Evolutionary conservation across 2,797 vertebrate species (phyloP).

Genomic region (Pseudochirops cupreus): DNA sequence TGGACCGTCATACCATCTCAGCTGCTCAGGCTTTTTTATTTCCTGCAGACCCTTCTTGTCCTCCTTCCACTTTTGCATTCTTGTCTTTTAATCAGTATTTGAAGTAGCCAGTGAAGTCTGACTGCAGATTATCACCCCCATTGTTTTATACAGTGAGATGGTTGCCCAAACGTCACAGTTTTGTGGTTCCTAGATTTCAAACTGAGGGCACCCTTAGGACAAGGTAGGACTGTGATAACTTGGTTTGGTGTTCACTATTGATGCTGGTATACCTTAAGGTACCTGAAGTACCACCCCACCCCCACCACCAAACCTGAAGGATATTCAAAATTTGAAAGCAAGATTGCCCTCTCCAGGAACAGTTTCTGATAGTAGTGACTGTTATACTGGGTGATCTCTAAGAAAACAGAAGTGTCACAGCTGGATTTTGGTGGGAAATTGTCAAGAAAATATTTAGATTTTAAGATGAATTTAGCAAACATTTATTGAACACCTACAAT

Average conservation of each 20-base stretch:
- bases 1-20: not conserved
- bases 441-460: not conserved
- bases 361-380: not conserved
- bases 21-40: not conserved
- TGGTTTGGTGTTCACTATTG: not conserved
- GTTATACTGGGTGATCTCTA: not conserved
- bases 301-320: not conserved
- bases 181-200: not conserved
- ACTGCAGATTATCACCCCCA: not conserved
- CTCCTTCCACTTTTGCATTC: not conserved
- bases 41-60: not conserved
- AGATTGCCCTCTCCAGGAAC: conserved; percentile 34
- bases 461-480: not conserved
- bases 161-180: not conserved
- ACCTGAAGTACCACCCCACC: not conserved
- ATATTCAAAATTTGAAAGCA: conserved; percentile 6
- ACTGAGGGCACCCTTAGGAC: not conserved
- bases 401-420: not conserved
- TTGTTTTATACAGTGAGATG: not conserved
- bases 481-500: not conserved
- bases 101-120: not conserved
- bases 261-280: not conserved
- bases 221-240: not conserved
- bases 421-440: not conserved
- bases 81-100: not conserved